Conservation (phyloP, 2,797 vertebrate genomes). For the Lepilemur ruficaudatus region DNA sequence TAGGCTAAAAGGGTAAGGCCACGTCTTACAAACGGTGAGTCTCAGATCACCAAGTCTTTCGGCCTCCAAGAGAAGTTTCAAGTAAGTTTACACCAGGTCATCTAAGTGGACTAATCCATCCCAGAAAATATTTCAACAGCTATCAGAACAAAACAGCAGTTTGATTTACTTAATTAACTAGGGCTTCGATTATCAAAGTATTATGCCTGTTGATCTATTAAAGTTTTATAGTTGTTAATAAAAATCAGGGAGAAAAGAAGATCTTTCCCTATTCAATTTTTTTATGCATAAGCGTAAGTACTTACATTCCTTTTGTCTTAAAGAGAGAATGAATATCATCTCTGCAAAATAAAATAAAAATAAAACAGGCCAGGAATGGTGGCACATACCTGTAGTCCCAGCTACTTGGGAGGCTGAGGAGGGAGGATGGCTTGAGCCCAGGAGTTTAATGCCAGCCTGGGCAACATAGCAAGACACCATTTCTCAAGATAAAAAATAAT, state of each 20-base stretch:
- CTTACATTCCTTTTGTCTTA: neutral
- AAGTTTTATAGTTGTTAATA: neutral
- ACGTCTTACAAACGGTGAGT: neutral
- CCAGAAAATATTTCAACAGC: neutral
- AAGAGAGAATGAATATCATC: neutral
- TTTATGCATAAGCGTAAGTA: neutral
- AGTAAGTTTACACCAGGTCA: neutral
- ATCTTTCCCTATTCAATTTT: neutral
- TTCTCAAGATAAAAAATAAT: neutral
- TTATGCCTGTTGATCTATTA: neutral
- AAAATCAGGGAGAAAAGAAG: neutral
- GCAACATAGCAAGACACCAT: neutral
- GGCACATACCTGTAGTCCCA: neutral
- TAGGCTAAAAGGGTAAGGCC: neutral
- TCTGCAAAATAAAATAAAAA: neutral
- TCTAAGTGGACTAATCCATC: neutral
- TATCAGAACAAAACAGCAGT: neutral
- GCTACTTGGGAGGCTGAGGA: neutral
- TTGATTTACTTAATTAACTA: neutral
- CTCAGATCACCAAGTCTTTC: neutral
- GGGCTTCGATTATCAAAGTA: neutral
- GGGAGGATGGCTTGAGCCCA: neutral
- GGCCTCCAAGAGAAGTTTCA: neutral
- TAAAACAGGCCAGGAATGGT: neutral
- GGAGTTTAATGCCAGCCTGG: neutral